Base-by-base conservation (phyloP, 2,888 invertebrate species). In the Cremastinae sp. region DNA sequence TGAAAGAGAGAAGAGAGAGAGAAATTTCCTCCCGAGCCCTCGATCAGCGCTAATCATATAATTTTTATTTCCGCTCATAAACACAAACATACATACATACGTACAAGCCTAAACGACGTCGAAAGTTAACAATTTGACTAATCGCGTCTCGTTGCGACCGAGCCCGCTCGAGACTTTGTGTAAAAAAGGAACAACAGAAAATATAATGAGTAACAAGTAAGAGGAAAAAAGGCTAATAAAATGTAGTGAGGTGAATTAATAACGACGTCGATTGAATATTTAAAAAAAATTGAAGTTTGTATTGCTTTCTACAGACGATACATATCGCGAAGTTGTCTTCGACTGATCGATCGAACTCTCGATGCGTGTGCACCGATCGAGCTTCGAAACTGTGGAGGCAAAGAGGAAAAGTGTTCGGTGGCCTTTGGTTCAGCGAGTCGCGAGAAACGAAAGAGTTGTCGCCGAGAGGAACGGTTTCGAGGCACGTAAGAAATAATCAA, bases 31-130 rank as follows among this genome's bases (percentile, higher is more conserved):
- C 66, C 54, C 66, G 61, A 47, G 73, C 69, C 73, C 66, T 59
- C 74, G 69, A 74, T 61, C 74, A 77, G 73, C 76, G 76, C 65
- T 70, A 51, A 73, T 47, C 68, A 38, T 65, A 74, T 81, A 81
- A 82, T 85, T 84, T 41, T 85, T 80, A 84, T 82, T 85, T 84
- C 82, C 81, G 84, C 84, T 84, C 83, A 75, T 82, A 81, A 78
- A 82, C 82, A 84, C 82, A 81, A 78, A 82, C 82, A 84, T 82
- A 84, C 80, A 84, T 83, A 83, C 83, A 83, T 83, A 72, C 14
- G 62, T 54, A 47, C 54, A 76, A 56, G 62, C 71, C 68, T 59
- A 74, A 53, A 61, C 49, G 34, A 56, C 43, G 51, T 64, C 14
- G 41, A 62, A 62, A 64, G 14, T 74, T 78, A 70, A 79, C 71